Conservation (phyloP, 2,888 invertebrate genomes). For the Drosophila sordidula region DNA sequence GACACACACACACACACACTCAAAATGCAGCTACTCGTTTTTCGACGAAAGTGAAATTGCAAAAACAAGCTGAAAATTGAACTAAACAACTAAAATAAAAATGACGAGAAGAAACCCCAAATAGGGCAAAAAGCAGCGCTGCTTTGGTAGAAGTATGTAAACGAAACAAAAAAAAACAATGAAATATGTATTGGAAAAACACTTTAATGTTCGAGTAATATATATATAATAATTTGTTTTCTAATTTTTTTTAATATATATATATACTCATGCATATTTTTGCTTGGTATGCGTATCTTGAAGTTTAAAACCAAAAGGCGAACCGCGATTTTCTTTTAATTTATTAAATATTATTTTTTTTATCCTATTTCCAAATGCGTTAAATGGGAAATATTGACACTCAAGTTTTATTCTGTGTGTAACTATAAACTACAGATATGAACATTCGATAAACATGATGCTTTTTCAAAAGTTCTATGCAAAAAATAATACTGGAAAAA, state of each 20-base stretch:
- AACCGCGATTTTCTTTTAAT: slow-evolving; percentile 35
- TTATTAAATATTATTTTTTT: slow-evolving; percentile 7
- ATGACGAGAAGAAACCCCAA: background rate
- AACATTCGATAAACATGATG: slow-evolving; percentile 28
- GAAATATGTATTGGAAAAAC: slow-evolving; percentile 57
- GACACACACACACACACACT: slow-evolving; percentile 2
- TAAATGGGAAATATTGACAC: slow-evolving; percentile 9
- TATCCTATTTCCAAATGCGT: slow-evolving; percentile 21
- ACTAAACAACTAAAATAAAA: slow-evolving; percentile 12
- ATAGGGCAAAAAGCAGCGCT: slow-evolving; percentile 60
- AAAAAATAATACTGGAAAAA: slow-evolving; percentile 60
- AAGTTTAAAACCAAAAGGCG: slow-evolving; percentile 18
- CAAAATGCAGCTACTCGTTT: slow-evolving; percentile 45
- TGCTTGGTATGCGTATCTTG: slow-evolving; percentile 32
- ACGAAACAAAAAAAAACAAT: slow-evolving; percentile 26
- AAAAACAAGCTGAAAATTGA: slow-evolving; percentile 19
- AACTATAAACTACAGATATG: slow-evolving; percentile 22
- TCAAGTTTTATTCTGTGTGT: slow-evolving; percentile 19
- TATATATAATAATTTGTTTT: slow-evolving; percentile 20
- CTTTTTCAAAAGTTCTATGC: slow-evolving; percentile 74
- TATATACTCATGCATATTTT: slow-evolving; percentile 37
- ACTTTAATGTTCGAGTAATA: slow-evolving; percentile 46
- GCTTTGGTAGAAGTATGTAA: slow-evolving; percentile 79
- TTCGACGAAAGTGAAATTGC: slow-evolving; percentile 34
- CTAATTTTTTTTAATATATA: slow-evolving; percentile 10